Evolutionary conservation across 1,140 invertebrate species (phyloP).

Genomic region (Heliconius eleuchia): DNA sequence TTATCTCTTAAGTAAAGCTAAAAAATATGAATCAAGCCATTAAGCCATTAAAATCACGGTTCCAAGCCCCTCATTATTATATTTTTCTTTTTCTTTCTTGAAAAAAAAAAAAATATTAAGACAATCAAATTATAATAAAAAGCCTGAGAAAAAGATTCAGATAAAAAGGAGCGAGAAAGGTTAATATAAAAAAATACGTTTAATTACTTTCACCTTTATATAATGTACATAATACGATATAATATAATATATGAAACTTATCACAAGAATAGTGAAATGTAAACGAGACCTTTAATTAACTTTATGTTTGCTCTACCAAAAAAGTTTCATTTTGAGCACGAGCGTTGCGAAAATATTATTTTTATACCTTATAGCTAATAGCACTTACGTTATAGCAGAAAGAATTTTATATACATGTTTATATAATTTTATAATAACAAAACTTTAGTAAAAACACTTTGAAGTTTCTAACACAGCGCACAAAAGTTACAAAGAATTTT

Average conservation of each 20-base stretch:
- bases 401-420: background rate
- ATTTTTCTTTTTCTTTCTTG: no score
- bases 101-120: background rate
- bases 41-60: no score
- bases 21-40: no score
- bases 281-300: constrained; percentile 1
- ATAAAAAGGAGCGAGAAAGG: background rate
- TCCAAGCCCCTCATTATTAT: no score
- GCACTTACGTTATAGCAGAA: background rate
- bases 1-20: no score
- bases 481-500: background rate
- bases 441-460: background rate
- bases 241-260: background rate
- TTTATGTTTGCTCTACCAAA: constrained; percentile 1
- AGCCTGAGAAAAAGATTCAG: background rate
- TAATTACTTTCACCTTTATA: background rate
- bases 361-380: background rate
- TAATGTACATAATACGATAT: background rate
- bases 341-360: background rate
- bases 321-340: background rate
- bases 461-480: background rate
- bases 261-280: background rate
- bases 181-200: background rate
- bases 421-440: background rate
- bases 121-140: background rate